These are phyloP conservation scores for Lutra lutra DNA, from an alignment of 2,797 vertebrate species.

Conservation along the genomic window DNA sequence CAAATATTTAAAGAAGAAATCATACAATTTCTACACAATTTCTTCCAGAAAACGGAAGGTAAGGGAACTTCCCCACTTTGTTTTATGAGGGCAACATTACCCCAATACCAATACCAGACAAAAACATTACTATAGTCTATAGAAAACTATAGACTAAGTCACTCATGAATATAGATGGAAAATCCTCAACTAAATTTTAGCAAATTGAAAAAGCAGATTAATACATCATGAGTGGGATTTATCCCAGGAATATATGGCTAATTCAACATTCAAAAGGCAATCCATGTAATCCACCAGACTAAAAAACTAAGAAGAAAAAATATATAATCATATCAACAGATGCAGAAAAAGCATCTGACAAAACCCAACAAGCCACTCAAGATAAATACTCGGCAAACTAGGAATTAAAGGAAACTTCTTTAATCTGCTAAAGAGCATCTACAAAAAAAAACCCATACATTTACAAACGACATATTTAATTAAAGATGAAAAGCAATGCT, in stretches of 20 bases:
- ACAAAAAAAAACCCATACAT: neutral
- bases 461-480: neutral
- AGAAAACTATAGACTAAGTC: neutral
- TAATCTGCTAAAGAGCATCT: neutral
- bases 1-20: conserved; percentile 11
- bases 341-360: neutral
- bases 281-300: neutral
- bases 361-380: neutral
- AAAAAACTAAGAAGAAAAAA: neutral
- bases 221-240: neutral
- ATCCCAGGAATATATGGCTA: neutral
- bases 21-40: neutral
- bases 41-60: neutral
- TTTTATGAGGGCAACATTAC: neutral
- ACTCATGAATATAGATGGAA: neutral
- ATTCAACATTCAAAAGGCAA: neutral
- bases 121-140: neutral
- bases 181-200: neutral
- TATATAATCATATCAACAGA: neutral
- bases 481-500: neutral
- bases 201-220: neutral
- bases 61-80: neutral
- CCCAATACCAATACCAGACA: neutral
- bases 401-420: neutral
- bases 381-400: neutral